Conservation (phyloP, 2,113 vertebrate species). For the Pelecanoides urinatrix region DNA sequence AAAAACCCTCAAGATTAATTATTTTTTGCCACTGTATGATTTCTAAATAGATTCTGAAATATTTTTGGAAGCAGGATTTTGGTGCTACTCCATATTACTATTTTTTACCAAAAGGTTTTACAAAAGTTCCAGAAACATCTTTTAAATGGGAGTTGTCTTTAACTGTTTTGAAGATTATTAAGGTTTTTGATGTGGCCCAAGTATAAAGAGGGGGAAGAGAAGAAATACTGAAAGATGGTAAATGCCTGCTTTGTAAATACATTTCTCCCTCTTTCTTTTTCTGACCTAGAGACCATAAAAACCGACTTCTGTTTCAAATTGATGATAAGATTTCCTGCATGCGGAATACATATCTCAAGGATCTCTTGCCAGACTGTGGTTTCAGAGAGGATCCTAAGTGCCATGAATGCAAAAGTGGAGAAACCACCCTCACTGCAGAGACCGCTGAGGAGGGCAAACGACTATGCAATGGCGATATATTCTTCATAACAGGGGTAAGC, state of each 20-base stretch:
- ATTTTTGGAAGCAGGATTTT: background rate
- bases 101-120: background rate
- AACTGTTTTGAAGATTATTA: background rate
- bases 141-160: background rate
- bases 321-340: slow-evolving; percentile 84
- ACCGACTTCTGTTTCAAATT: slow-evolving; percentile 57
- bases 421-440: background rate
- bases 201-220: background rate
- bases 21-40: background rate
- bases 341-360: slow-evolving; percentile 73
- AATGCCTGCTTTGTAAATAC: background rate
- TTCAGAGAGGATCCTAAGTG: accelerated
- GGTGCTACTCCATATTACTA: background rate
- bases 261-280: background rate
- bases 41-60: background rate
- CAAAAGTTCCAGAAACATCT: background rate
- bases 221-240: background rate
- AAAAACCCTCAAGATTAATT: background rate
- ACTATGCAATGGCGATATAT: slow-evolving; percentile 86
- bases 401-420: background rate
- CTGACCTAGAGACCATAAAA: slow-evolving; percentile 65
- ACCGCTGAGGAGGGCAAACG: slow-evolving; percentile 52
- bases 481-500: slow-evolving; percentile 79
- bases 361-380: background rate
- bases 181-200: background rate